These are phyloP conservation scores for Oligia strigilis DNA, from an alignment of 2,888 invertebrate genomes.

Conservation along the genomic window DNA sequence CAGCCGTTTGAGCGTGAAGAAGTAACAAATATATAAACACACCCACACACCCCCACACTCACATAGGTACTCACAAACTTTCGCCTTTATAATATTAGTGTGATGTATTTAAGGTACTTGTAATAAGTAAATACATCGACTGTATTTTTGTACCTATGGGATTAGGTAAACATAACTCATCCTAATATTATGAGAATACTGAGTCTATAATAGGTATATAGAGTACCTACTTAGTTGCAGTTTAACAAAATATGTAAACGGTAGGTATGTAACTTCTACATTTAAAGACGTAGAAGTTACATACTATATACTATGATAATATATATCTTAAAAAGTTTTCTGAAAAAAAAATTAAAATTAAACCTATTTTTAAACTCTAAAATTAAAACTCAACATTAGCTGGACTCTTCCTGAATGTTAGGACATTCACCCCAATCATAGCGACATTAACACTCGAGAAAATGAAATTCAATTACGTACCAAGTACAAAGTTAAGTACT, in stretches of 20 bases:
- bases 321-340: background rate
- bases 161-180: background rate
- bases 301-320: no score
- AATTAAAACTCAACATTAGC: background rate
- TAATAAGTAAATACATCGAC: background rate
- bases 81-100: no score
- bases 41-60: no score
- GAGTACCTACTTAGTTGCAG: background rate
- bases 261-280: background rate
- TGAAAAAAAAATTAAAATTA: background rate
- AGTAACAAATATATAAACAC: no score
- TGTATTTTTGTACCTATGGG: background rate
- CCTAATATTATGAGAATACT: background rate
- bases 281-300: no score
- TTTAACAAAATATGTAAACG: background rate
- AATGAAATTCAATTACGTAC: background rate
- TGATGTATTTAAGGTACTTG: background rate
- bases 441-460: no score
- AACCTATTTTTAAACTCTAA: background rate
- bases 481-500: constrained; percentile 12
- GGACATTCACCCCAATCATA: no score
- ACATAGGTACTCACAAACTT: no score
- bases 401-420: no score
- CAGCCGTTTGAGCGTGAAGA: no score
- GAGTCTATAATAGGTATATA: background rate